Evolutionary conservation across 2,797 vertebrate species (phyloP).

Genomic region (Argyrosomus regius): DNA sequence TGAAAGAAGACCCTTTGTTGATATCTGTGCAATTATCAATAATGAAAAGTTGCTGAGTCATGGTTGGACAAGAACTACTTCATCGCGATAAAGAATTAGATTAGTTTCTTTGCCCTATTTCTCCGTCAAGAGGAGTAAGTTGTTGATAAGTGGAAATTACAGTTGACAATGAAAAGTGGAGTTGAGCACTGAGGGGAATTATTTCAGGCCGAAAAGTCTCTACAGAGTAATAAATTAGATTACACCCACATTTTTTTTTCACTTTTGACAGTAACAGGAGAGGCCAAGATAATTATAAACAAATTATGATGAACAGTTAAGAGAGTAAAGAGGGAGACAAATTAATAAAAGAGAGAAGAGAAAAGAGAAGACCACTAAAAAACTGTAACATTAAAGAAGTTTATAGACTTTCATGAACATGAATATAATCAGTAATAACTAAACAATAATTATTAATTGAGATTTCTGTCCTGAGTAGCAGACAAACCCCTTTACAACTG

Average conservation of each 20-base stretch:
- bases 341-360: constrained; percentile 11
- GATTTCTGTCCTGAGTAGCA: background rate
- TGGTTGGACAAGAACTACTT: constrained; percentile 51
- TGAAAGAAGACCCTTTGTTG: constrained; percentile 61
- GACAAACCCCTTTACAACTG: background rate
- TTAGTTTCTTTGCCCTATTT: constrained; percentile 1
- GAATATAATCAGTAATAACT: background rate
- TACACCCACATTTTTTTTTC: constrained; percentile 55
- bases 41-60: constrained; percentile 75
- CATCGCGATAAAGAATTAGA: constrained; percentile 60
- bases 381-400: background rate
- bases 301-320: constrained; percentile 25
- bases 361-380: background rate
- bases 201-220: constrained; percentile 50
- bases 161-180: constrained; percentile 56
- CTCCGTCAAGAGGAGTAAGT: constrained; percentile 43
- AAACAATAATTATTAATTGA: background rate
- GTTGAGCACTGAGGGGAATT: constrained; percentile 43
- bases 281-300: constrained; percentile 32
- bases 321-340: constrained; percentile 1
- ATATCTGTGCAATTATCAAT: constrained; percentile 72
- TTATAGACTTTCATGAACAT: background rate
- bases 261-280: constrained; percentile 46
- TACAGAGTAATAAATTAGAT: constrained; percentile 55
- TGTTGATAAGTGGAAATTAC: constrained; percentile 64